Evolutionary conservation across 2,797 vertebrate genomes (phyloP), one percentile per base, ranked within the genome.

Genomic region (Phyllotis vaccarum): DNA sequence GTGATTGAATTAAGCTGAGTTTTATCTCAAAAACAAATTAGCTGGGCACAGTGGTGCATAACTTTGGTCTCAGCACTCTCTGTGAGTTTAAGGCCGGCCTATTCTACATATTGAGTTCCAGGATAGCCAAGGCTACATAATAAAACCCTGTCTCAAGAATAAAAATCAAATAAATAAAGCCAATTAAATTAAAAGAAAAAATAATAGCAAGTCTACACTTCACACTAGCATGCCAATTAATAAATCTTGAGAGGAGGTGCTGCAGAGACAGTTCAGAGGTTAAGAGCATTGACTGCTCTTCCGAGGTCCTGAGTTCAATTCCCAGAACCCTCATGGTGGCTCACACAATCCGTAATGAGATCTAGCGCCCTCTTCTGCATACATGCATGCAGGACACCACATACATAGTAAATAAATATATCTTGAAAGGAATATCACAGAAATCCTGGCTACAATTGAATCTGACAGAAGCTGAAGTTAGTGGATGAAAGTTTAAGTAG

Each of bases 211-310:
- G 31, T 70, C 29, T 43, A 66, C 29, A 74, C 60, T 85, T 93
- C 70, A 92, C 0, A 49, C 43, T 93, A 94, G 68, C 87, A 85
- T 96, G 78, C 22, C 90, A 81, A 43, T 31, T 43, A 96, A 75
- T 40, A 83, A 89, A 68, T 14, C 34, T 88, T 31, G 37, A 90
- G 90, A 68, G 85, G n/a, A 90, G 11, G 70, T 21, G 37, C 10
- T 40, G 37, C 21, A 74, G 70, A 40, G 37, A 72, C 40, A 21
- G 70, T 2, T 72, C 70, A 72, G 5, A 74, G 37, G 70, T 24
- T 74, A 74, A 74, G 5, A 24, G 21, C 21, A 74, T 27, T 40
- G 70, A 24, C 37, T 74, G 37, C 37, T 74, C 21, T 74, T 21
- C 70, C 37, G 70, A 43, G 37, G 21, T 40, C 70, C 37, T 72